Conservation (phyloP, 2,797 vertebrate species). For the Erethizon dorsatum region DNA sequence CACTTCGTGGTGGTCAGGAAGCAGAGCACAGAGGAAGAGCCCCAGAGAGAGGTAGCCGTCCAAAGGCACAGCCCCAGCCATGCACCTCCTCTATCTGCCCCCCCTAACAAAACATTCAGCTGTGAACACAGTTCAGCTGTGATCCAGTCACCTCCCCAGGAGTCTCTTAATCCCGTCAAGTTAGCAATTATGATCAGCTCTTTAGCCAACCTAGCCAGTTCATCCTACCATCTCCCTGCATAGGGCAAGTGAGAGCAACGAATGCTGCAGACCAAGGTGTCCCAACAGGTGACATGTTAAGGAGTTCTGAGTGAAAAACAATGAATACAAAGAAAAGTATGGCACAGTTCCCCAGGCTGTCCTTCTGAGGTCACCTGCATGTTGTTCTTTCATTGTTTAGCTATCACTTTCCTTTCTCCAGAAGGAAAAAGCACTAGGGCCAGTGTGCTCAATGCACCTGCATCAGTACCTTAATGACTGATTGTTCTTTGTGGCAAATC, state of each 20-base stretch:
- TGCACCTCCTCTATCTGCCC: not conserved
- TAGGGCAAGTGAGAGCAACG: not conserved
- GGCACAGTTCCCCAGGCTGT: not conserved
- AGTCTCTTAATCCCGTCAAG: not conserved
- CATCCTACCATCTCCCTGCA: not conserved
- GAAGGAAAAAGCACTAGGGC: not conserved
- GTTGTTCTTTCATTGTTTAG: not conserved
- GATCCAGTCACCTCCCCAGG: not conserved
- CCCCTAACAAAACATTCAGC: not conserved
- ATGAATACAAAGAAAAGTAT: not conserved
- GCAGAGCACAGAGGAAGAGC: not conserved
- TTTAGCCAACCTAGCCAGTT: not conserved
- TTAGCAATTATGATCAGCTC: not conserved
- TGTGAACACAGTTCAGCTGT: not conserved
- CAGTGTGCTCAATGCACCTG: not conserved
- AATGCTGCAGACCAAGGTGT: not conserved
- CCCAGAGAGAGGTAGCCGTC: not conserved
- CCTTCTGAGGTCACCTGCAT: not conserved
- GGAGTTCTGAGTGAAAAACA: not conserved
- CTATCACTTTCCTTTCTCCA: not conserved
- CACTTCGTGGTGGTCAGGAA: not conserved
- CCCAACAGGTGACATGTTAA: not conserved
- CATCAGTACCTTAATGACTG: constrained; percentile 74
- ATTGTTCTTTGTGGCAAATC: constrained; percentile 66
- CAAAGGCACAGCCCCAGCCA: not conserved